Percentiles rank a stretch among this genome's conserved stretches.
These are phyloP conservation scores for Leistus spinibarbis DNA, from an alignment of 2,888 invertebrate species.

Conservation along the genomic window DNA sequence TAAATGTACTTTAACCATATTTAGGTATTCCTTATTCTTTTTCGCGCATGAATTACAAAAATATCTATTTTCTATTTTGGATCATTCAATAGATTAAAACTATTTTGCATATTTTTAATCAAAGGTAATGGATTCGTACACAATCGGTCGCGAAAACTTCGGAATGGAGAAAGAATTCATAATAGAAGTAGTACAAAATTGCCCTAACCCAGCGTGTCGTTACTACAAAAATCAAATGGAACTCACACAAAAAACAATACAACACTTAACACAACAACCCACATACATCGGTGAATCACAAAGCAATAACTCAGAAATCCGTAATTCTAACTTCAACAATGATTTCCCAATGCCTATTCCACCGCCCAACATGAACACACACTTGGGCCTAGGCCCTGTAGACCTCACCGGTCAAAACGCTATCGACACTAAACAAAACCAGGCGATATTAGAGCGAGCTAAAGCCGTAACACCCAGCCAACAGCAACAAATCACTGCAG, in stretches of 20 bases:
- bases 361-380: constrained; percentile 50
- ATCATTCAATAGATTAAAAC: background rate
- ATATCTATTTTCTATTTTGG: too few species aligned
- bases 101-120: constrained; percentile 9
- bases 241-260: constrained; percentile 72
- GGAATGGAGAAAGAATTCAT: constrained; percentile 92
- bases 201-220: constrained; percentile 85
- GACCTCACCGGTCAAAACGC: constrained; percentile 51
- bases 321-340: constrained; percentile 51
- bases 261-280: constrained; percentile 67
- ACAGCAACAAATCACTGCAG: constrained; percentile 68
- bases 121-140: constrained; percentile 82
- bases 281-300: constrained; percentile 55
- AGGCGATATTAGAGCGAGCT: constrained; percentile 52
- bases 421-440: constrained; percentile 46
- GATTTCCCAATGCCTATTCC: constrained; percentile 51
- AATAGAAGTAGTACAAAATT: constrained; percentile 86
- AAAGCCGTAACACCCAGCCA: constrained; percentile 58
- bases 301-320: constrained; percentile 51
- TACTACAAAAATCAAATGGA: constrained; percentile 86
- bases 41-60: too few species aligned
- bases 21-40: too few species aligned
- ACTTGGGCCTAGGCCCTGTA: constrained; percentile 52
- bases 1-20: too few species aligned
- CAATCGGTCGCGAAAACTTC: constrained; percentile 80